Percentiles rank a stretch among this genome's conserved stretches.
Conservation (phyloP, 1,140 invertebrate genomes). For the Drosophila sucinea region DNA sequence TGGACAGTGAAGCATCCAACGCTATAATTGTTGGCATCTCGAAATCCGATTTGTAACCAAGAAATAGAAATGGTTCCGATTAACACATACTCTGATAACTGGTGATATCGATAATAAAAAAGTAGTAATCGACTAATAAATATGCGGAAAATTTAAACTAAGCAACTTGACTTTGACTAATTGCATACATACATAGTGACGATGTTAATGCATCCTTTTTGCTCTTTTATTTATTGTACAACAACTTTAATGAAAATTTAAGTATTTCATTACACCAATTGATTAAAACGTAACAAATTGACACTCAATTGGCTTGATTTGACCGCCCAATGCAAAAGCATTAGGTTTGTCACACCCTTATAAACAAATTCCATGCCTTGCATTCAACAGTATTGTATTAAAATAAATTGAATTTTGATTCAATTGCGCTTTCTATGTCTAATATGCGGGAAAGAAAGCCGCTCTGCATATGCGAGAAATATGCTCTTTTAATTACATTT, state of each 20-base stretch:
- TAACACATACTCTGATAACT: neutral
- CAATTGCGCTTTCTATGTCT: conserved; percentile 27
- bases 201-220: no score
- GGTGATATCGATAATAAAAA: neutral
- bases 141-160: neutral
- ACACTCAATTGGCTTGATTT: conserved; percentile 54
- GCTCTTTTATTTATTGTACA: no score
- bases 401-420: conserved; percentile 76
- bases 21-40: conserved; percentile 91
- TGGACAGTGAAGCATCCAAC: conserved; percentile 90
- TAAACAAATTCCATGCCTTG: conserved; percentile 46
- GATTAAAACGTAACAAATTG: conserved; percentile 32
- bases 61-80: neutral
- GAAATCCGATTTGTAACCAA: conserved; percentile 5
- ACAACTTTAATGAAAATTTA: neutral
- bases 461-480: conserved; percentile 11
- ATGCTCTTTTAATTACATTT: conserved; percentile 63
- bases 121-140: neutral
- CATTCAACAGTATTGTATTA: conserved; percentile 73
- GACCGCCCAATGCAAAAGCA: conserved; percentile 37
- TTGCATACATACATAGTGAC: no score
- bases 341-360: conserved; percentile 28
- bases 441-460: conserved; percentile 60
- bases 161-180: no score
- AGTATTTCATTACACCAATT: conserved; percentile 12